Evolutionary conservation across 2,888 invertebrate genomes (phyloP).

Genomic region (Boloria selene): DNA sequence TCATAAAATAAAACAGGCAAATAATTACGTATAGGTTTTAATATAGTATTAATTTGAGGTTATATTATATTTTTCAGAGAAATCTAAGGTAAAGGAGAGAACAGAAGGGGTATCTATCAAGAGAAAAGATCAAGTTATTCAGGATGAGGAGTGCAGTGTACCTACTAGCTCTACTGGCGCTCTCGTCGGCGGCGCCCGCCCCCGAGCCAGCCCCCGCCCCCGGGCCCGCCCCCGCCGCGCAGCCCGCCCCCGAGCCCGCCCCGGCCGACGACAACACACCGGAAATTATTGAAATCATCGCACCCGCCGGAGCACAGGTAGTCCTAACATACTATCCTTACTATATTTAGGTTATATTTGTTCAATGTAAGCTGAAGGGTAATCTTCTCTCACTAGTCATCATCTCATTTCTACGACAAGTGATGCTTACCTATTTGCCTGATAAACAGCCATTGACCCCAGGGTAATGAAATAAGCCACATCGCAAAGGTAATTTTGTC

Average conservation of each 20-base stretch:
- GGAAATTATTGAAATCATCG: conserved; percentile 79
- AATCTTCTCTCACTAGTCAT: too few relatives aligned
- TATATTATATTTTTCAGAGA: conserved; percentile 12
- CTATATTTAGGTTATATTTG: too few relatives aligned
- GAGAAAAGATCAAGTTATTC: conserved; percentile 24
- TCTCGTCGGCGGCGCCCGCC: conserved; percentile 48
- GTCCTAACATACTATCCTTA: background rate
- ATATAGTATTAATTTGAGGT: too few relatives aligned
- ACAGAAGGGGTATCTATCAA: conserved; percentile 13
- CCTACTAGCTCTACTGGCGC: conserved; percentile 51
- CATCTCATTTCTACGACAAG: too few relatives aligned
- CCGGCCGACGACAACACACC: conserved; percentile 63
- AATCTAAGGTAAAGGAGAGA: background rate
- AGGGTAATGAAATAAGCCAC: too few relatives aligned
- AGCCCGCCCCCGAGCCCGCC: conserved; percentile 51
- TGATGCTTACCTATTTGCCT: too few relatives aligned
- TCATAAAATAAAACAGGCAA: too few relatives aligned
- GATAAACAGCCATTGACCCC: too few relatives aligned
- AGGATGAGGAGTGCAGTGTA: conserved; percentile 58
- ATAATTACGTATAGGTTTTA: too few relatives aligned
- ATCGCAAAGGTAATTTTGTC: too few relatives aligned
- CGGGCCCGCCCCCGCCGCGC: conserved; percentile 46
- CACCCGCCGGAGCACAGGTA: conserved; percentile 77
- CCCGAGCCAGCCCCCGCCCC: too few relatives aligned
- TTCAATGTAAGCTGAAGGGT: too few relatives aligned